phyloP scores from a whole-genome alignment of 2,797 vertebrate species.

The Nyctalus aviator region DNA sequence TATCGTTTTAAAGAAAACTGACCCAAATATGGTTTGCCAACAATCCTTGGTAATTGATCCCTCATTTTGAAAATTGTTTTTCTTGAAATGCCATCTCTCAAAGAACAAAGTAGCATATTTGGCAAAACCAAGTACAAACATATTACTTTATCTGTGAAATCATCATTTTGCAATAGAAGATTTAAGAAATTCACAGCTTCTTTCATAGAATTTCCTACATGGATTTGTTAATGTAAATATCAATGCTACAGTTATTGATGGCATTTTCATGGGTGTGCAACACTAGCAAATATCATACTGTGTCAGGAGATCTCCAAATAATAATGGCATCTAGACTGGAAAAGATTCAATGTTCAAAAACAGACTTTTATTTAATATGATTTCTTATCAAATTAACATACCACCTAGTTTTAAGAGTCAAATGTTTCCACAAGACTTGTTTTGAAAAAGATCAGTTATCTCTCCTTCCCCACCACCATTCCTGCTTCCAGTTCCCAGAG shows the following conservation, averaged over 20 bases:
- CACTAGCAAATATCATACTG: neutral
- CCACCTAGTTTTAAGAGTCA: neutral
- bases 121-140: slow-evolving; percentile 43
- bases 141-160: slow-evolving; percentile 58
- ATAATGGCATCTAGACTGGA: neutral
- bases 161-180: slow-evolving; percentile 28
- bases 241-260: neutral
- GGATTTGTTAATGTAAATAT: slow-evolving; percentile 25
- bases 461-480: too few relatives aligned
- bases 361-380: slow-evolving; percentile 20
- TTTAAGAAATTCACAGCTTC: slow-evolving; percentile 5
- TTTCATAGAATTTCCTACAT: neutral
- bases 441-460: slow-evolving; percentile 21
- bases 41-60: neutral
- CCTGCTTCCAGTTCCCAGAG: neutral
- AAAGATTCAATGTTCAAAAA: slow-evolving; percentile 43
- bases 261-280: neutral
- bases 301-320: neutral
- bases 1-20: slow-evolving; percentile 43
- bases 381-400: slow-evolving; percentile 26
- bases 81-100: slow-evolving; percentile 22
- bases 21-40: slow-evolving; percentile 3
- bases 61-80: slow-evolving; percentile 62
- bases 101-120: slow-evolving; percentile 25
- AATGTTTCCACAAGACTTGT: slow-evolving; percentile 21